Base-by-base conservation (phyloP, 2,797 vertebrate species). In the Cossypha heuglini region DNA sequence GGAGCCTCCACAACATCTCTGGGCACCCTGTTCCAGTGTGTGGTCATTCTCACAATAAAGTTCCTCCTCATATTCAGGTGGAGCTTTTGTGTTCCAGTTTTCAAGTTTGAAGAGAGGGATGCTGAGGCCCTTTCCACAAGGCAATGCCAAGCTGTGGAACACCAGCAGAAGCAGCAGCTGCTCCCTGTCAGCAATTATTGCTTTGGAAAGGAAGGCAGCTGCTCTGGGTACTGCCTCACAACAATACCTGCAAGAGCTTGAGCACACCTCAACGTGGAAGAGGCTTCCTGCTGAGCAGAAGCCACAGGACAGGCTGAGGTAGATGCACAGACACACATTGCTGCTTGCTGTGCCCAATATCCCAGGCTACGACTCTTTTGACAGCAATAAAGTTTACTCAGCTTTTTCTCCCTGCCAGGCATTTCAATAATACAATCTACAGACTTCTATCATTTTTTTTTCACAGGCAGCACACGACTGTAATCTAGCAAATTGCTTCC, bases 401-500 rank as follows among this genome's bases (percentile, higher is more conserved):
- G 90, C 40, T 67, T 67, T 95, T 89, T 46, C 46, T 85, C 63
- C 61, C 54, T 46, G 57, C 42, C 61, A 89, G 54, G 71, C 61
- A 88, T 74, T 95, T 93, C 61, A 64, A 15, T 80, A 94, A 93
- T 37, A 81, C 57, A 80, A 74, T 57, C 79, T 66, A 91, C 58
- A 88, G 73, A 48, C 83, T 66, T 77, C 48, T 58, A 85, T 74
- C 25, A 29, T 37, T 63, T 63, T 94, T 90, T 90, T 90, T 91
- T 67, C 80, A 77, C 52, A 87, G 69, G 85, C 85, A 95, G 72
- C 61, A 85, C 74, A 77, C 31, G 68, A 76, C 84, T 54, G 29
- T 64, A 92, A 92, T 82, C 67, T 81, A 59, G 68, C 61, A 96
- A 95, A 91, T 71, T 91, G 80, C 90, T 90, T 95, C 67, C 55